Percentiles rank a stretch among this genome's conserved stretches.
phyloP scores from a whole-genome alignment of 2,113 vertebrate species.

The Dissostichus mawsoni region DNA sequence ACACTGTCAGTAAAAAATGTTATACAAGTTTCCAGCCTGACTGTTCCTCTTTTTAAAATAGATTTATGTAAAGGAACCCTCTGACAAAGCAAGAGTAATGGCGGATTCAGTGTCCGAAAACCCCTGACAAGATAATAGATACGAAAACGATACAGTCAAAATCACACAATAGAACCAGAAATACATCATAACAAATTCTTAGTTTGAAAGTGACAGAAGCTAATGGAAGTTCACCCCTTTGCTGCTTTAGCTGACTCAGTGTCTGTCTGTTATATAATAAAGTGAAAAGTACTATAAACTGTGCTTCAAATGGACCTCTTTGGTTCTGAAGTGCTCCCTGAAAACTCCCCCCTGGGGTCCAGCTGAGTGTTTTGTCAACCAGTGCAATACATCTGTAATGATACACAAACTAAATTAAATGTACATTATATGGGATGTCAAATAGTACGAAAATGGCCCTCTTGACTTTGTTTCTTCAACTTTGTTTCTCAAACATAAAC shows the following conservation, averaged over 20 bases:
- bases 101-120: constrained; percentile 45
- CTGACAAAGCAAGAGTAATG: neutral
- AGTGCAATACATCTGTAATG: constrained; percentile 6
- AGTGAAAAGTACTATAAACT: constrained; percentile 40
- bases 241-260: constrained; percentile 50
- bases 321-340: constrained; percentile 1
- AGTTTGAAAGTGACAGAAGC: constrained; percentile 25
- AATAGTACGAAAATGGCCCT: neutral
- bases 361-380: constrained; percentile 18
- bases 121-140: constrained; percentile 7
- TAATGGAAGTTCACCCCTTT: constrained; percentile 26
- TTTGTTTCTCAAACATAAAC: neutral
- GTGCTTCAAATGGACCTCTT: constrained; percentile 16
- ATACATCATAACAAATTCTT: constrained; percentile 18
- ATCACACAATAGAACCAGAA: constrained; percentile 6
- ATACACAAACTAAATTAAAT: neutral
- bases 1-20: neutral
- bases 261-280: constrained; percentile 11
- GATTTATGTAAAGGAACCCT: neutral
- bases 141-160: neutral
- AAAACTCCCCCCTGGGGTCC: constrained; percentile 6
- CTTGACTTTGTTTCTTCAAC: neutral
- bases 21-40: neutral
- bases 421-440: neutral
- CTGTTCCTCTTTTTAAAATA: neutral